These are phyloP conservation scores for Watsonalla cultraria DNA, from an alignment of 2,888 invertebrate genomes.

Conservation along the genomic window DNA sequence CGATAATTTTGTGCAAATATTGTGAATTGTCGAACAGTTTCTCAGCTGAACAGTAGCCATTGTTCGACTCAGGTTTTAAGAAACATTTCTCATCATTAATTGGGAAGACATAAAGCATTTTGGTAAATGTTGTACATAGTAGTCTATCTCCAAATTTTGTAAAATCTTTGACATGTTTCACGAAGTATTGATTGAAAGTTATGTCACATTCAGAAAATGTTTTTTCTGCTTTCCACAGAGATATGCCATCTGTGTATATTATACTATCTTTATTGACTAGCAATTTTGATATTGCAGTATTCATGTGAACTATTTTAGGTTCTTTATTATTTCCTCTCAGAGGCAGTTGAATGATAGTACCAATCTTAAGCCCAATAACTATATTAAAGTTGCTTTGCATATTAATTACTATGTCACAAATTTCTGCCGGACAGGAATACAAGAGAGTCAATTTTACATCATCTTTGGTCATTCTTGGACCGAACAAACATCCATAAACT, in stretches of 20 bases:
- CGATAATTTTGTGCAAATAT: slow-evolving; percentile 42
- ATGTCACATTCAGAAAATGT: slow-evolving; percentile 28
- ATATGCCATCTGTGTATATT: slow-evolving; percentile 53
- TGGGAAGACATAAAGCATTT: slow-evolving; percentile 47
- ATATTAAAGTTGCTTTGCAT: slow-evolving; percentile 25
- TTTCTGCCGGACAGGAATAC: slow-evolving; percentile 49
- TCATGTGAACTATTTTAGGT: slow-evolving; percentile 45
- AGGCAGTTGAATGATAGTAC: slow-evolving; percentile 45
- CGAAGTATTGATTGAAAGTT: slow-evolving; percentile 39
- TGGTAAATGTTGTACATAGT: slow-evolving; percentile 53
- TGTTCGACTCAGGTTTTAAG: slow-evolving; percentile 19
- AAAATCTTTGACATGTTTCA: slow-evolving; percentile 54
- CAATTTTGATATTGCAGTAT: slow-evolving; percentile 48
- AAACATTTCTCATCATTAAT: slow-evolving; percentile 37
- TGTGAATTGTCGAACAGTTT: slow-evolving; percentile 43
- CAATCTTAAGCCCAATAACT: slow-evolving; percentile 45
- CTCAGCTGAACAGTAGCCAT: slow-evolving; percentile 42
- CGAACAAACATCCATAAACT: slow-evolving; percentile 40
- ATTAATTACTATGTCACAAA: slow-evolving; percentile 40
- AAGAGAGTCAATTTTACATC: slow-evolving; percentile 35
- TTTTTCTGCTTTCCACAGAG: slow-evolving; percentile 55
- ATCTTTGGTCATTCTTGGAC: slow-evolving; percentile 21
- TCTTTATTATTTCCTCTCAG: slow-evolving; percentile 21
- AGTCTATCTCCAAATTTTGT: slow-evolving; percentile 37
- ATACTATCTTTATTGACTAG: slow-evolving; percentile 28